phyloP scores from a whole-genome alignment of 2,113 vertebrate species.

The Terrapene triunguis region DNA sequence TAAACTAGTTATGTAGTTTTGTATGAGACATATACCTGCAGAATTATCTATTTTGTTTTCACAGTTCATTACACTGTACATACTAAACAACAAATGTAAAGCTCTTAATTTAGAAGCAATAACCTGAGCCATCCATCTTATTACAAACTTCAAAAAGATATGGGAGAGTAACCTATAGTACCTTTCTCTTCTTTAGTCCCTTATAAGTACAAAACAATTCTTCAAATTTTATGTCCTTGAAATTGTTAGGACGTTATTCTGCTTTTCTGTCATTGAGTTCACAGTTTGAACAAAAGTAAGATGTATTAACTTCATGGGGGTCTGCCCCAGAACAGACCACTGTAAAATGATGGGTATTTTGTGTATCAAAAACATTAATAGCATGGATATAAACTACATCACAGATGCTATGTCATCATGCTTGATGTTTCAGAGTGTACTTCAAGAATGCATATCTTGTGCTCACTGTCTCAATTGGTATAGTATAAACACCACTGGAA shows the following conservation, averaged over 20 bases:
- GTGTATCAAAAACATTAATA: not conserved
- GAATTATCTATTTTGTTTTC: not conserved
- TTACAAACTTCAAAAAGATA: not conserved
- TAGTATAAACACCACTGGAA: not conserved
- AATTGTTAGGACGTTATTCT: not conserved
- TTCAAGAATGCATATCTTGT: not conserved
- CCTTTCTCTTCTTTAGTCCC: not conserved
- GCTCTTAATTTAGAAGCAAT: not conserved
- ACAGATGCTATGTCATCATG: not conserved
- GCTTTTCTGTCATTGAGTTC: not conserved
- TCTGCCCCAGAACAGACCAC: not conserved
- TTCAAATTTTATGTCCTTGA: not conserved
- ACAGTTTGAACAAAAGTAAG: not conserved
- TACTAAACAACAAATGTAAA: not conserved
- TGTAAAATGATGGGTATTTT: not conserved
- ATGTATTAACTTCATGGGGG: not conserved
- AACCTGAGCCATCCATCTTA: not conserved
- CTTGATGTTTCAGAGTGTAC: not conserved
- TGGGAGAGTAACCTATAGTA: not conserved
- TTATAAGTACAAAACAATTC: not conserved
- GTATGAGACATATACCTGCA: fast-evolving
- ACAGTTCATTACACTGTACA: not conserved
- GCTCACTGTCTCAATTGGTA: not conserved
- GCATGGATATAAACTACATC: not conserved
- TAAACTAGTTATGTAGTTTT: not conserved